Conservation (phyloP, 2,113 vertebrate genomes). For the Stegostoma tigrinum region DNA sequence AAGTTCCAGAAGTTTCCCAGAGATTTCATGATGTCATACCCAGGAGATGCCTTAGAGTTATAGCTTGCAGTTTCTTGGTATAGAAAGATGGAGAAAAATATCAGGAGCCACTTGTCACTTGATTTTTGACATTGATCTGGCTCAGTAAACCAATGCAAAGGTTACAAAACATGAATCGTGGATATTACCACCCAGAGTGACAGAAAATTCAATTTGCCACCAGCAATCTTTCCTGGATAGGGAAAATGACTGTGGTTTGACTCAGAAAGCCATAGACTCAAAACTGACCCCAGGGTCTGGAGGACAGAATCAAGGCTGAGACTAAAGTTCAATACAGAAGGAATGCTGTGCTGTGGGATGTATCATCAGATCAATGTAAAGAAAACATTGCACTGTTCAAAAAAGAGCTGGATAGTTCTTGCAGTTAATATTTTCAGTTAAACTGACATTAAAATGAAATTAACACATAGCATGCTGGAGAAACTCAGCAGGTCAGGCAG, state of each 20-base stretch:
- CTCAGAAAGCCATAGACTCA: background rate
- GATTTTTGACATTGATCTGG: background rate
- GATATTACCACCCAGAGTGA: background rate
- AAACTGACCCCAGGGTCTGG: too few species aligned
- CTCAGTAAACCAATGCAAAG: background rate
- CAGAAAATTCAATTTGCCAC: background rate
- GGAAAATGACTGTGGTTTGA: background rate
- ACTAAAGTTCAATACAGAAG: background rate
- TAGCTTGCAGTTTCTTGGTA: background rate
- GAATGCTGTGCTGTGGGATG: background rate
- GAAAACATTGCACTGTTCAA: background rate
- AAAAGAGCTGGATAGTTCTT: too few species aligned
- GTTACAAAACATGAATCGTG: background rate
- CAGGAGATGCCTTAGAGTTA: background rate
- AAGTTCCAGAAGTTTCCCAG: background rate
- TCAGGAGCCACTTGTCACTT: background rate
- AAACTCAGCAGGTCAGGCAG: too few species aligned
- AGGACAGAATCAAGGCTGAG: background rate
- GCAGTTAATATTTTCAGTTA: too few species aligned
- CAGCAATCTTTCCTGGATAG: background rate
- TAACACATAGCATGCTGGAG: too few species aligned
- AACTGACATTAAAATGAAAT: too few species aligned
- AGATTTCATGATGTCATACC: background rate
- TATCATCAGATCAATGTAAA: background rate
- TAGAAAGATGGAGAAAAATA: background rate